phyloP scores from a whole-genome alignment of 2,797 vertebrate species.

The Lepidocolaptes lacrymiger region DNA sequence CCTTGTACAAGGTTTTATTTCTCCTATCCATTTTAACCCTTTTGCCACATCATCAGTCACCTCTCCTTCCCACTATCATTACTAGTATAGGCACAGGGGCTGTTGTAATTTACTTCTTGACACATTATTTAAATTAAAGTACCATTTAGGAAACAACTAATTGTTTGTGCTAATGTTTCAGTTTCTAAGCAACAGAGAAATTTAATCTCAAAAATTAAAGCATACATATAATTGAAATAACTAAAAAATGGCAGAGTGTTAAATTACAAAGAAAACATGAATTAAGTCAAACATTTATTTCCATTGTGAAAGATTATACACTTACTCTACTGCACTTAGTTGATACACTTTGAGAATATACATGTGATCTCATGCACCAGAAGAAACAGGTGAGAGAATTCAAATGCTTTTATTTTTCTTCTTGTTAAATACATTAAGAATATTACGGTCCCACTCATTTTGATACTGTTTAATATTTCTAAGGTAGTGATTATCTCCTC shows the following conservation, averaged over 20 bases:
- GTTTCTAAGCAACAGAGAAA: neutral
- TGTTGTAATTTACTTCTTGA: neutral
- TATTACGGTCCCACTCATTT: neutral
- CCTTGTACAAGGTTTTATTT: neutral
- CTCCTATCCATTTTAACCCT: neutral
- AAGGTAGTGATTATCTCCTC: neutral
- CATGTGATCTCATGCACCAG: neutral
- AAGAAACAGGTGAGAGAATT: neutral
- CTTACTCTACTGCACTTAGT: neutral
- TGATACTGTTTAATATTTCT: neutral
- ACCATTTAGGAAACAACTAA: neutral
- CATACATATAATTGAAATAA: neutral
- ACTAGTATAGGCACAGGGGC: neutral
- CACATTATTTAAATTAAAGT: neutral
- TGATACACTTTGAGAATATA: neutral
- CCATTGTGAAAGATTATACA: neutral
- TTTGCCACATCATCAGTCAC: neutral
- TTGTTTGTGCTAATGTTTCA: neutral
- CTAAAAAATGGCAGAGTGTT: neutral
- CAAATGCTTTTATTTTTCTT: neutral
- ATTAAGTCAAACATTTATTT: neutral
- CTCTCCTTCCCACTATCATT: neutral
- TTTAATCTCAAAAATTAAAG: neutral
- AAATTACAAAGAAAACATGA: neutral
- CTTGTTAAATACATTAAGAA: neutral